Evolutionary conservation across 2,888 invertebrate species (phyloP).

Genomic region (Leptopilina syphax): DNA sequence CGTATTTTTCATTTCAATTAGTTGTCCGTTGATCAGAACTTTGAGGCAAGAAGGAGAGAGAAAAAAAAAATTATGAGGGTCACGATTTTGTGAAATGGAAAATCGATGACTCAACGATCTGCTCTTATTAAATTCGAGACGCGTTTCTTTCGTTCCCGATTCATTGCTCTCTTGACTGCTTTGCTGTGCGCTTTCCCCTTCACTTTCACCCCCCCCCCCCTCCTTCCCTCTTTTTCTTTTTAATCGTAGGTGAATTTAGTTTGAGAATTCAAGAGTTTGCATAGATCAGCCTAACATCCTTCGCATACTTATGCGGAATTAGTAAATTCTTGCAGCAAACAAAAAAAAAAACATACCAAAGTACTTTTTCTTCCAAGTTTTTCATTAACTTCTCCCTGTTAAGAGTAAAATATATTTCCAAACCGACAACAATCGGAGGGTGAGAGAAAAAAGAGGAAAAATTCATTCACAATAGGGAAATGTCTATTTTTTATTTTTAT

Average conservation of each 20-base stretch:
- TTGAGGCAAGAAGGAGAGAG: background rate
- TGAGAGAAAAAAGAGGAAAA: too few species aligned
- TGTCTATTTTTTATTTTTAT: too few species aligned
- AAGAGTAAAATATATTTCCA: too few species aligned
- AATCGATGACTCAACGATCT: slow-evolving; percentile 15
- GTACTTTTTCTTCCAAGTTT: background rate
- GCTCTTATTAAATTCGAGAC: slow-evolving; percentile 3
- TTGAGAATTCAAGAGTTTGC: background rate
- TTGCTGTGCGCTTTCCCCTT: too few species aligned
- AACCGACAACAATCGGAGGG: too few species aligned
- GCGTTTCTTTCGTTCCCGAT: background rate
- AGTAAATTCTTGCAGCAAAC: background rate
- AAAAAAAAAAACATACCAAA: background rate
- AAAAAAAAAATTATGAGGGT: slow-evolving; percentile 19
- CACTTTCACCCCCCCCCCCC: too few species aligned
- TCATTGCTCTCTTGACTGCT: background rate
- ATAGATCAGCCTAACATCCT: background rate
- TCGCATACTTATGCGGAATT: background rate
- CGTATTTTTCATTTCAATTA: slow-evolving; percentile 25
- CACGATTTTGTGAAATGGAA: background rate
- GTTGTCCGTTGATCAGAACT: slow-evolving; percentile 3
- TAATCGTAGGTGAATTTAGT: slow-evolving; percentile 10
- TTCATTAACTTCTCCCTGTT: too few species aligned
- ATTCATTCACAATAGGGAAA: background rate
- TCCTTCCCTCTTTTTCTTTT: background rate